phyloP scores from a whole-genome alignment of 2,113 vertebrate genomes.

The Xiphorhynchus elegans region DNA sequence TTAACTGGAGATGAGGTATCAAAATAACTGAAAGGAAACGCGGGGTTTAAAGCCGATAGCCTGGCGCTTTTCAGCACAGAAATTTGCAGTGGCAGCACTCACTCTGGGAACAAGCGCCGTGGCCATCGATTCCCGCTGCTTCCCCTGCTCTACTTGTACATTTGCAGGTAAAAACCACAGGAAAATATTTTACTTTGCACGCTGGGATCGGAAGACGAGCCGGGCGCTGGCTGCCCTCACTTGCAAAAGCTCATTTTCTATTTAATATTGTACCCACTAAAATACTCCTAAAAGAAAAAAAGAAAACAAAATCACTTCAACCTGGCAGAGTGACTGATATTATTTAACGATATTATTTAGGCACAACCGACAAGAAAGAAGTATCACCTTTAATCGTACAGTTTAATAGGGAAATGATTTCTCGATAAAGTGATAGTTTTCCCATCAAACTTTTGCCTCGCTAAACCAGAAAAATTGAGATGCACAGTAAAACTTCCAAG shows the following conservation, averaged over 20 bases:
- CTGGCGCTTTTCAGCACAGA: background rate
- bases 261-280: background rate
- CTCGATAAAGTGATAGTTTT: background rate
- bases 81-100: background rate
- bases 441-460: background rate
- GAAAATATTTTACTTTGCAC: background rate
- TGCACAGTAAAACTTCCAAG: background rate
- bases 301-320: background rate
- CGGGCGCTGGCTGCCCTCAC: background rate
- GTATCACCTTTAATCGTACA: background rate
- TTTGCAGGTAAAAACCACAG: background rate
- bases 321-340: background rate
- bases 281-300: background rate
- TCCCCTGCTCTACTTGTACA: background rate
- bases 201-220: background rate
- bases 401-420: background rate
- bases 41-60: background rate
- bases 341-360: background rate
- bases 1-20: background rate
- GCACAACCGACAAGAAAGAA: background rate
- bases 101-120: background rate
- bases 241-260: background rate
- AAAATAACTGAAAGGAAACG: background rate
- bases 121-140: background rate
- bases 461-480: background rate